A percentile compares a stretch with the other conserved stretches of the same genome.
Conservation (phyloP, 2,113 vertebrate species). For the Oryzias woworae region DNA sequence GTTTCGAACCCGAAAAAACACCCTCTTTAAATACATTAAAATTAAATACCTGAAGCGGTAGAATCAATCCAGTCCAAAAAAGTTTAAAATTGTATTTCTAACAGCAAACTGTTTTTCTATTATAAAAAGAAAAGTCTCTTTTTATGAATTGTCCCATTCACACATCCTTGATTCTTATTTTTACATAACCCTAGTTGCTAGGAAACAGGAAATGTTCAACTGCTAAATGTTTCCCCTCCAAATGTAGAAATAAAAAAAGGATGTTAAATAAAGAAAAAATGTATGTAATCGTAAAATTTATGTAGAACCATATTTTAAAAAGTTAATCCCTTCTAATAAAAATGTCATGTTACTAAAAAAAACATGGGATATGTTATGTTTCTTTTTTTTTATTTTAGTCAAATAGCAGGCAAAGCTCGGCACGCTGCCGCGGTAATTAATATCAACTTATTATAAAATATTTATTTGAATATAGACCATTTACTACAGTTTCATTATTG, state of each 20-base stretch:
- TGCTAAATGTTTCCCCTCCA: slow-evolving; percentile 65
- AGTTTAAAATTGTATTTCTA: neutral
- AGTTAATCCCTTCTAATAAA: neutral
- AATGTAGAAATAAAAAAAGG: too few species aligned
- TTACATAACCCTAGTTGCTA: slow-evolving; percentile 78
- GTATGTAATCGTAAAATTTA: neutral
- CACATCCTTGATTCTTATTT: slow-evolving; percentile 44
- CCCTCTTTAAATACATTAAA: neutral
- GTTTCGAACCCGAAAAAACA: slow-evolving; percentile 6
- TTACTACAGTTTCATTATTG: accelerated
- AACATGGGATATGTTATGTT: too few species aligned
- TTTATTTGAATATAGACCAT: neutral
- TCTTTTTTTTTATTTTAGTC: too few species aligned
- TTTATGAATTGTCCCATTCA: slow-evolving; percentile 69
- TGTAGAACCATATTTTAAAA: neutral
- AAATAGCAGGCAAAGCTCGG: too few species aligned
- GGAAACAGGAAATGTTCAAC: slow-evolving; percentile 83
- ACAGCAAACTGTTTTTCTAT: slow-evolving; percentile 1
- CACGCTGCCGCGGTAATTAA: too few species aligned
- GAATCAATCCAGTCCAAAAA: neutral
- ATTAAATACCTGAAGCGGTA: slow-evolving; percentile 41
- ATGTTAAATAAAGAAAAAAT: too few species aligned
- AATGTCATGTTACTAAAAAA: too few species aligned
- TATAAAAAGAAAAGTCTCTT: slow-evolving; percentile 47
- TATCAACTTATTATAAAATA: too few species aligned